These are phyloP conservation scores for Sphaerophoria taeniata DNA, from an alignment of 2,888 invertebrate genomes.

Conservation along the genomic window DNA sequence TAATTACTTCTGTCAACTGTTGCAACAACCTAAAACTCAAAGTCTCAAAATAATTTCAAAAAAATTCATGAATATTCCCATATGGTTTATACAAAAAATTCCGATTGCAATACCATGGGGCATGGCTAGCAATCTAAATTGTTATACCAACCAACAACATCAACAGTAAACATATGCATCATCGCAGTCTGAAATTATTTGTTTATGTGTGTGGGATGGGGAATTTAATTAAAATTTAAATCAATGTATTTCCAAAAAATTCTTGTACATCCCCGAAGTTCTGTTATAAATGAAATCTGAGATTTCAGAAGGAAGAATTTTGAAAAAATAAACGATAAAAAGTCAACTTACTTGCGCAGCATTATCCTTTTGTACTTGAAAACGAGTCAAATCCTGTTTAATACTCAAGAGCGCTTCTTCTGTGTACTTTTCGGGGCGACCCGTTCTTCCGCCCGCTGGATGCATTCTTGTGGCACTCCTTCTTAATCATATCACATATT, in stretches of 20 bases:
- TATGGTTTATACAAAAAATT: conserved; percentile 68
- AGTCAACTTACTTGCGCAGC: conserved; percentile 80
- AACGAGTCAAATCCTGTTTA: conserved; percentile 82
- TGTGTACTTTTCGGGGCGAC: conserved; percentile 83
- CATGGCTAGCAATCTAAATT: neutral
- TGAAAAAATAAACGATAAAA: neutral
- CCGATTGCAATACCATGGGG: conserved; percentile 32
- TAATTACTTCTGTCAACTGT: too few relatives aligned
- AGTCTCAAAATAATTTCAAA: conserved; percentile 61
- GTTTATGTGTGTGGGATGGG: too few relatives aligned
- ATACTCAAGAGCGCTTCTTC: conserved; percentile 83
- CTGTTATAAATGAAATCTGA: too few relatives aligned
- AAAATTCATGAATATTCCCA: conserved; percentile 64
- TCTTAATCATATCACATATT: conserved; percentile 83
- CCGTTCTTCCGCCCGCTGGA: conserved; percentile 84
- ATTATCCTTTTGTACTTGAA: conserved; percentile 83
- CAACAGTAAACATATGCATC: too few relatives aligned
- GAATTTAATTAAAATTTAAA: too few relatives aligned
- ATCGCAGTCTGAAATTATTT: too few relatives aligned
- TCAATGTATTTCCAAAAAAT: too few relatives aligned
- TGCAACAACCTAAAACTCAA: too few relatives aligned
- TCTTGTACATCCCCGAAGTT: too few relatives aligned
- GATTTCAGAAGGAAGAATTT: neutral
- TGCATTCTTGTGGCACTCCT: conserved; percentile 83
- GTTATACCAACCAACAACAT: too few relatives aligned